Evolutionary conservation across 2,113 vertebrate genomes (phyloP).

Genomic region (Oreotrochilus melanogaster): DNA sequence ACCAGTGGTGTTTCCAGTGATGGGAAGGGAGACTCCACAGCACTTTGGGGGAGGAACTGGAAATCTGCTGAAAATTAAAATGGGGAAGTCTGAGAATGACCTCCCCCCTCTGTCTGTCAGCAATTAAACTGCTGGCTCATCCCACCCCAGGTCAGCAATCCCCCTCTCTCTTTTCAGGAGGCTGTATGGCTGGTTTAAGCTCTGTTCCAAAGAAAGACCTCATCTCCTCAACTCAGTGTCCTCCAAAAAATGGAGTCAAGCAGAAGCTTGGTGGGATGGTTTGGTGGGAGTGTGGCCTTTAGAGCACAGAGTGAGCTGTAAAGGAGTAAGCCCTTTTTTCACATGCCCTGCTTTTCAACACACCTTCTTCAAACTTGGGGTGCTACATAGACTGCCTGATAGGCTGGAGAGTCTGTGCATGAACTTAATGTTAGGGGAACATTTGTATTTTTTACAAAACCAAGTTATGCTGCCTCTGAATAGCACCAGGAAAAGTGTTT

Average conservation of each 20-base stretch:
- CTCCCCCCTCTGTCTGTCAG: neutral
- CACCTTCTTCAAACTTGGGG: too few species aligned
- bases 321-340: neutral
- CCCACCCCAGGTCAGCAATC: neutral
- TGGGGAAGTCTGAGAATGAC: neutral
- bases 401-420: rapidly evolving
- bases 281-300: neutral
- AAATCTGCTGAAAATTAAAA: neutral
- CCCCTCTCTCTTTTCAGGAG: neutral
- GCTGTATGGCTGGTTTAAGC: neutral
- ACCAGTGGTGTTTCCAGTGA: neutral
- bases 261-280: neutral
- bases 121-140: neutral
- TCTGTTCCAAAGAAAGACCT: neutral
- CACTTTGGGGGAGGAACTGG: neutral
- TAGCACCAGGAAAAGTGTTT: neutral
- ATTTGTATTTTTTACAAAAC: too few species aligned
- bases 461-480: neutral
- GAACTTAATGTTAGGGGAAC: rapidly evolving
- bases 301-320: neutral
- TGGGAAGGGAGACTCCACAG: rapidly evolving
- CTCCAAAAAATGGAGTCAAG: neutral
- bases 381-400: neutral
- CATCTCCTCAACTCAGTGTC: neutral
- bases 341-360: too few species aligned